These are phyloP conservation scores for Martes martes DNA, from an alignment of 2,113 vertebrate species.

Conservation along the genomic window DNA sequence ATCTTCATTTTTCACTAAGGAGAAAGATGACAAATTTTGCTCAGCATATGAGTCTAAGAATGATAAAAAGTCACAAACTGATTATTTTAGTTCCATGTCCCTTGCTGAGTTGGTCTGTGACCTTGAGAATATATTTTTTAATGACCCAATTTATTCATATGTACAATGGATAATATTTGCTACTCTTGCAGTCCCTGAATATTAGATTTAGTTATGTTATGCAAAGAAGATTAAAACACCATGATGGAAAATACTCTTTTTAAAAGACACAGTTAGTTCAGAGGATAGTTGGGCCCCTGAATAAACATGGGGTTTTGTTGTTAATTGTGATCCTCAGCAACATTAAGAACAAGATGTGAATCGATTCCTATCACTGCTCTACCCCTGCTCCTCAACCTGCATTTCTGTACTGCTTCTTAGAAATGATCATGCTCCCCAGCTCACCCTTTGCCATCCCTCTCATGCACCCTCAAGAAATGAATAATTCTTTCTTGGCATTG, in stretches of 20 bases:
- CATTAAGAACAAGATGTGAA: not conserved
- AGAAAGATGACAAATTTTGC: not conserved
- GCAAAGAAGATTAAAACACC: not conserved
- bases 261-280: not conserved
- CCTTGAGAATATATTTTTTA: not conserved
- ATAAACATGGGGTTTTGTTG: not conserved
- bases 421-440: not conserved
- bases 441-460: not conserved
- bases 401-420: not conserved
- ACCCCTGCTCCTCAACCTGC: not conserved
- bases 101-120: slow-evolving; percentile 1
- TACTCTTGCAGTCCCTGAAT: not conserved
- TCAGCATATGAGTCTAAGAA: not conserved
- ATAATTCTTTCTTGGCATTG: not conserved
- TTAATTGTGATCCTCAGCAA: not conserved
- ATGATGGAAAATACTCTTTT: not conserved
- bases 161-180: not conserved
- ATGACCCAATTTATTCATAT: not conserved
- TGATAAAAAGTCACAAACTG: not conserved
- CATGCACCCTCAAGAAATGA: not conserved
- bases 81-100: not conserved
- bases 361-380: not conserved
- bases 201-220: not conserved
- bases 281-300: not conserved
- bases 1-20: not conserved